phyloP scores from a whole-genome alignment of 2,113 vertebrate species.

The Symphodus melops region DNA sequence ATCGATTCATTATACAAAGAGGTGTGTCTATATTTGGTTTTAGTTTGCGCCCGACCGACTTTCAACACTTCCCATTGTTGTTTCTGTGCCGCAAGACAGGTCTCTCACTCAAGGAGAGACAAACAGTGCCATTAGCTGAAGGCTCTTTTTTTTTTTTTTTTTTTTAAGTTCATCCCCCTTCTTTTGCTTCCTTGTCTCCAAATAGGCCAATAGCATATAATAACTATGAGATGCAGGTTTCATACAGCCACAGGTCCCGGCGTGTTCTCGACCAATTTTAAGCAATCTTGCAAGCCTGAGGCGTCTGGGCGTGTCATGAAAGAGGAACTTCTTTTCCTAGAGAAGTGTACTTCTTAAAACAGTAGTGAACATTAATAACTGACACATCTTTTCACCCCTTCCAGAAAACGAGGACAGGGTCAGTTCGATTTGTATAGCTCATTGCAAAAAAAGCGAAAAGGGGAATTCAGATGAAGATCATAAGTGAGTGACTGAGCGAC shows the following conservation, averaged over 20 bases:
- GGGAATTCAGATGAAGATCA: not conserved
- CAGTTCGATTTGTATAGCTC: slow-evolving; percentile 6
- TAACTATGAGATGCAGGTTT: slow-evolving; percentile 40
- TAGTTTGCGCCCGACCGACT: slow-evolving; percentile 45
- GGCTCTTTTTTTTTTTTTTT: not conserved
- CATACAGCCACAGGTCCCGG: slow-evolving; percentile 50
- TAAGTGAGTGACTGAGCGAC: not conserved
- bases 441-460: not conserved
- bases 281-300: slow-evolving; percentile 59
- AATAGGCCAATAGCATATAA: not conserved
- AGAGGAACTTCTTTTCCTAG: slow-evolving; percentile 29
- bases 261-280: slow-evolving; percentile 62
- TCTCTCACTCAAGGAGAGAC: slow-evolving; percentile 25
- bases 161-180: slow-evolving; percentile 13
- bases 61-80: slow-evolving; percentile 73
- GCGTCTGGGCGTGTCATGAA: slow-evolving; percentile 60
- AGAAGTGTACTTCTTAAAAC: slow-evolving; percentile 24
- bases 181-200: slow-evolving; percentile 29
- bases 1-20: slow-evolving; percentile 37
- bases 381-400: slow-evolving; percentile 11
- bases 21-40: slow-evolving; percentile 72
- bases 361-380: slow-evolving; percentile 50
- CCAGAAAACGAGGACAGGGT: not conserved
- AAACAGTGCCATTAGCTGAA: slow-evolving; percentile 18
- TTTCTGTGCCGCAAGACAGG: slow-evolving; percentile 50